Evolutionary conservation across 2,888 invertebrate species (phyloP).

Genomic region (Cataglyphis livida): DNA sequence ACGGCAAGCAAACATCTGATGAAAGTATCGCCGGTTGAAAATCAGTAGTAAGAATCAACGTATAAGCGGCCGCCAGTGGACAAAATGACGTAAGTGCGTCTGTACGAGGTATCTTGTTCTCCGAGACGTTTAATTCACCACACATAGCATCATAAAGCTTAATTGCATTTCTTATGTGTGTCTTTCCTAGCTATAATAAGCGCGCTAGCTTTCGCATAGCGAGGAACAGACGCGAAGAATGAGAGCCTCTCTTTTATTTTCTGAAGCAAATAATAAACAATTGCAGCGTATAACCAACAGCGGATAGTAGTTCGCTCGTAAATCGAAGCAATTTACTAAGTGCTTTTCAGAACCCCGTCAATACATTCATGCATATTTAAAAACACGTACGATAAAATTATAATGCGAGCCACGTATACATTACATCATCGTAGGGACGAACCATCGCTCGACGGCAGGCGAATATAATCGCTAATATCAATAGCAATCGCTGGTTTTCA

Average conservation of each 20-base stretch:
- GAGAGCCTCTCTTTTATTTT: not conserved
- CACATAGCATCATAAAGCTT: conserved; percentile 53
- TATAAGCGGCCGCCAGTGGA: conserved; percentile 42
- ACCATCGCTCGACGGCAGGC: conserved; percentile 32
- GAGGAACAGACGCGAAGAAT: conserved; percentile 18
- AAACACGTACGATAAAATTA: conserved; percentile 62
- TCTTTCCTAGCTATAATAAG: not conserved
- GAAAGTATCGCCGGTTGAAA: conserved; percentile 51
- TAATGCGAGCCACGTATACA: conserved; percentile 62
- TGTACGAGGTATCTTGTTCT: conserved; percentile 35
- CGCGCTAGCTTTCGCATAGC: not conserved
- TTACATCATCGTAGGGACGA: conserved; percentile 43
- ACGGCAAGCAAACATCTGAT: not conserved
- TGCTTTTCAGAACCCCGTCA: conserved; percentile 37
- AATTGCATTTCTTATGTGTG: conserved; percentile 55
- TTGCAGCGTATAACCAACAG: conserved; percentile 24
- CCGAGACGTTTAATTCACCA: conserved; percentile 50
- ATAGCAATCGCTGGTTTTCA: conserved; percentile 36
- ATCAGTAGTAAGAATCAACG: conserved; percentile 73
- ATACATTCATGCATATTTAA: conserved; percentile 67
- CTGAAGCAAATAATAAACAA: conserved; percentile 60
- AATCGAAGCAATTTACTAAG: conserved; percentile 62
- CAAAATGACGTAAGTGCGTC: conserved; percentile 2
- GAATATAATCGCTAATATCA: conserved; percentile 52
- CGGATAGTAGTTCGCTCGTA: conserved; percentile 17